Conservation (phyloP, 2,113 vertebrate genomes). For the Gnathonemus echidnorhynchus region DNA sequence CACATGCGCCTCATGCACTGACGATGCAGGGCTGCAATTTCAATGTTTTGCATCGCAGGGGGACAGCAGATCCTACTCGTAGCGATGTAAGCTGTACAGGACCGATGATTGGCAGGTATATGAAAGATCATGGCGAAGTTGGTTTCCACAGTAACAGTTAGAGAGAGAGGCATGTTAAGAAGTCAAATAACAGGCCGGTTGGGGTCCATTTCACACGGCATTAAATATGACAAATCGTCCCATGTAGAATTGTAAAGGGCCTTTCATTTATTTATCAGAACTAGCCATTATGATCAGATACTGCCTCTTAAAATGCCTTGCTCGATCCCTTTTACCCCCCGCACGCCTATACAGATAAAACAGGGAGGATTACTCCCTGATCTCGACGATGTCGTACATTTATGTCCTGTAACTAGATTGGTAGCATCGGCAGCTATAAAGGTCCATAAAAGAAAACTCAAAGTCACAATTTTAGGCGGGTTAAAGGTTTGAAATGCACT, state of each 20-base stretch:
- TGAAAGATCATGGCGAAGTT: conserved; percentile 30
- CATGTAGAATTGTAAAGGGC: neutral
- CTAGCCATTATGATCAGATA: neutral
- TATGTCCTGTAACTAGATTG: neutral
- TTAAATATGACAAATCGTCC: neutral
- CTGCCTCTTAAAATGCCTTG: neutral
- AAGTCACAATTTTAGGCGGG: neutral
- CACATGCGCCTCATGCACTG: neutral
- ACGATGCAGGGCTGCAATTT: neutral
- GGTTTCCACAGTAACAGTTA: conserved; percentile 41
- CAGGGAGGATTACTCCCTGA: neutral
- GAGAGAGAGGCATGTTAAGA: conserved; percentile 2
- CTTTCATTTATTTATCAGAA: neutral
- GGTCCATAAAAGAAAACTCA: neutral
- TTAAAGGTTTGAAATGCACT: neutral
- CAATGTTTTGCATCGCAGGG: conserved; percentile 9
- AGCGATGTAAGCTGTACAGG: neutral
- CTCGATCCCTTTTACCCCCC: neutral
- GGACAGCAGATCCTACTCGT: neutral
- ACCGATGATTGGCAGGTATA: conserved; percentile 18
- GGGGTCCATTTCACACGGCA: neutral
- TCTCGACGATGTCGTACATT: neutral
- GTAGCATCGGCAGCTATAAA: neutral
- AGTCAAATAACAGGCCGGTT: neutral
- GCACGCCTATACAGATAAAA: neutral